Conservation (phyloP, 2,113 vertebrate genomes). For the Marmota flaviventris region DNA sequence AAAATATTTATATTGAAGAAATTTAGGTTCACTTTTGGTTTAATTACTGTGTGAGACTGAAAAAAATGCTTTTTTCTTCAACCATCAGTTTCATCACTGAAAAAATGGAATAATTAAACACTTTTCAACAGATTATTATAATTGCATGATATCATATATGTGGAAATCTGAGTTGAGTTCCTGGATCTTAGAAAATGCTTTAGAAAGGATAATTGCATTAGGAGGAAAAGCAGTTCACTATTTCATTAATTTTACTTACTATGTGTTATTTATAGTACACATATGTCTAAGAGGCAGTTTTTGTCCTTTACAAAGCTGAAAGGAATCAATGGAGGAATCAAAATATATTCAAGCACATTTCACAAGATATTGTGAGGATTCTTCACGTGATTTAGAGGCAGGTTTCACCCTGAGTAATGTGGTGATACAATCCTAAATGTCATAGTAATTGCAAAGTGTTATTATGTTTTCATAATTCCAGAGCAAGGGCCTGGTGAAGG, state of each 20-base stretch:
- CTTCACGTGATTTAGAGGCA: background rate
- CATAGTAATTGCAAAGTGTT: background rate
- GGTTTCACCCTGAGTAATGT: conserved; percentile 6
- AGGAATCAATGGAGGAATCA: background rate
- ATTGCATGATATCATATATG: background rate
- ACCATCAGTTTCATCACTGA: background rate
- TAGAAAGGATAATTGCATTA: background rate
- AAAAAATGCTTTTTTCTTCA: conserved; percentile 12
- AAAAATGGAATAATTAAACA: background rate
- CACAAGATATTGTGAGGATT: background rate
- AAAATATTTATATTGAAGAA: background rate
- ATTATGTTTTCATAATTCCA: conserved; percentile 59
- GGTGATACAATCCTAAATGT: conserved; percentile 8
- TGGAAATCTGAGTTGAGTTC: background rate
- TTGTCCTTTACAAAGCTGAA: background rate
- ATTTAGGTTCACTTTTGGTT: background rate
- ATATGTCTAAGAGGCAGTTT: background rate
- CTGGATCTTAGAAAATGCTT: background rate
- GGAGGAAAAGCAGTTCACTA: background rate
- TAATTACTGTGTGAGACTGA: background rate
- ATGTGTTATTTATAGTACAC: background rate
- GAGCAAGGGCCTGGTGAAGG: conserved; percentile 22
- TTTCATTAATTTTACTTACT: background rate
- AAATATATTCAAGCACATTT: conserved; percentile 36
- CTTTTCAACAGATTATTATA: background rate